Evolutionary conservation across 2,797 vertebrate genomes (phyloP), one percentile per base, ranked within the genome.

Genomic region (Rhabdomys pumilio): DNA sequence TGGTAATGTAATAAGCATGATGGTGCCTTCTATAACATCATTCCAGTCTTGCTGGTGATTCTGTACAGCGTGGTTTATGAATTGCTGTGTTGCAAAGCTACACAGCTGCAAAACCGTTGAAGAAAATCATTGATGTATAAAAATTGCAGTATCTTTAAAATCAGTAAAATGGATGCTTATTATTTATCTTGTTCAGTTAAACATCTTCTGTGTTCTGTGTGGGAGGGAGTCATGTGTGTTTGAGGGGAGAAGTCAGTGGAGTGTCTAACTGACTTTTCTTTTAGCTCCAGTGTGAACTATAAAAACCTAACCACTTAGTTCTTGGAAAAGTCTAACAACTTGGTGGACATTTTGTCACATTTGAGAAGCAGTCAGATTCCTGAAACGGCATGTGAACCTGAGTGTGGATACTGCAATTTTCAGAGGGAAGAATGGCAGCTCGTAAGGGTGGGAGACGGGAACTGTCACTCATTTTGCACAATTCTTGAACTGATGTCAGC

Each of bases 1-100:
- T 99, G 98, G 99, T 98, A 97, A 99, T 98, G 98, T 99, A 98
- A 99, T 98, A 99, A 99, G 99, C 99, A 99, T 99, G 99, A 99
- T 99, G 99, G 99, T 99, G 99, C 99, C 99, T 99, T 99, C 99
- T 98, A 98, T 98, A 99, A 99, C 99, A 99, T 99, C 99, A 99
- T 99, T 99, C 98, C 99, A 99, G 99, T 99, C 99, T 99, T 98
- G 99, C 99, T 99, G 98, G 99, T 99, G 98, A 98, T 98, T 99
- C 98, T 98, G 98, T 99, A 98, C 98, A 98, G 98, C 98, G 98
- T 98, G 97, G 98, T 99, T 98, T 98, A 98, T 98, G 98, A 98
- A 98, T 98, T 98, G 98, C 98, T 98, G 98, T 98, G 98, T 98
- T 99, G 98, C 98, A 97, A 98, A 98, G 98, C 98, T 98, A 94